Evolutionary conservation across 1,140 invertebrate species (phyloP), one percentile per base, ranked within the genome.

Genomic region (Sipha flava): DNA sequence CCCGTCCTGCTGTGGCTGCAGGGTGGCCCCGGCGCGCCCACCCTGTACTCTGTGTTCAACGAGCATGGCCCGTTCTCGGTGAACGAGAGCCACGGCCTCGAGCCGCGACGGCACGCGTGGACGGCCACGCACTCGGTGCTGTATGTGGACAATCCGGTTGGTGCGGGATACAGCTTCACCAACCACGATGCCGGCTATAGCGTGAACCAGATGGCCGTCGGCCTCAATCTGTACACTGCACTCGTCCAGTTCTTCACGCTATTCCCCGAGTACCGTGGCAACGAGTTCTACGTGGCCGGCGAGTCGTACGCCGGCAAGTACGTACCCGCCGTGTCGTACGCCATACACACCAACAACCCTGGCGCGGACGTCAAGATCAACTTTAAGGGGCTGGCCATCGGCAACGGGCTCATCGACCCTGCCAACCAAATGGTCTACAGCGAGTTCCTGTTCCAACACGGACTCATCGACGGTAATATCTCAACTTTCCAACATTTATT

Each of bases 71-170:
- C 81, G 9, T 77, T 79, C 84, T 87, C 87, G 2, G 92, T 93
- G 85, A 88, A 91, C 16, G 57, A 80, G 12, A 7, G 7, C 31
- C 26, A 31, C 16, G 29, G 16, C 4, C 54, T 75, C 9, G 23
- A 62, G 47, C 34, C 54, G 29, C 79, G 80, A 9, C 14, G 79
- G 16, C 90, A 90, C 64, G 90, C 91, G 12, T 96, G 94, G 94
- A 91, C 89, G 79, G 85, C 88, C 18, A 89, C 88, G 3, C 91
- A 92, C 82, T 91, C 92, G 83, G 83, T 96, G 37, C 87, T 96
- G n/a, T 96, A 93, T 83, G 92, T 96, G 70, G 95, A 96, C 83
- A 95, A 94, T 85, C 95, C 94, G 10, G 94, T 94, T 57, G 93
- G 93, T 3, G 92, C 92, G 18, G 92, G 92, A 0, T 94, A 89